Evolutionary conservation across 1,140 invertebrate genomes (phyloP).

Genomic region (Micrasema longulum): DNA sequence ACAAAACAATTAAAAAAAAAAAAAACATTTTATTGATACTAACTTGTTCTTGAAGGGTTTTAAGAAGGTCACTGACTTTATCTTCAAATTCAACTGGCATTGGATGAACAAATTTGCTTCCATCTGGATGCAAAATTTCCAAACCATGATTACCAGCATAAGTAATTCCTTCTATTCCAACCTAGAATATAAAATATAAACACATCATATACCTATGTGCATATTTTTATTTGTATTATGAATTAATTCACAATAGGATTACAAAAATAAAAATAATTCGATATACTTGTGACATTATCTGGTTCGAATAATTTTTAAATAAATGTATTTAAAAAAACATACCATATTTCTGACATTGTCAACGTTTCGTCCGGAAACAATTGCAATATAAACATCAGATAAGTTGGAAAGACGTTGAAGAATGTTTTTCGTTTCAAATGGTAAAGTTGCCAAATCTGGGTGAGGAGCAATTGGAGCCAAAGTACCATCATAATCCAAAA

Average conservation of each 20-base stretch:
- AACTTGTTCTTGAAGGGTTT: conserved; percentile 84
- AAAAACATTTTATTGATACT: conserved; percentile 38
- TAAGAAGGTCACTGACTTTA: conserved; percentile 82
- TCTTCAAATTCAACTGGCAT: conserved; percentile 88
- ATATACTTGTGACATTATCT: background rate
- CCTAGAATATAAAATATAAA: no score
- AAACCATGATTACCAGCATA: conserved; percentile 92
- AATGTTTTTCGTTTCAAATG: conserved; percentile 86
- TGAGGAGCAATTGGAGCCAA: conserved; percentile 89
- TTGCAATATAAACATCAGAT: conserved; percentile 88
- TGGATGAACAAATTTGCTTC: conserved; percentile 90
- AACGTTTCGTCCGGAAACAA: conserved; percentile 88
- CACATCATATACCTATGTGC: no score
- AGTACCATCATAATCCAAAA: conserved; percentile 92
- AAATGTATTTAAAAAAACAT: conserved; percentile 47
- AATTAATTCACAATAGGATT: no score
- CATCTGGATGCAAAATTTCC: conserved; percentile 90
- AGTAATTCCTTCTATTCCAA: conserved; percentile 89
- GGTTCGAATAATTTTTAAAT: conserved; percentile 15
- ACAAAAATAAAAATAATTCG: background rate
- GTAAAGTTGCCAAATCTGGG: conserved; percentile 87
- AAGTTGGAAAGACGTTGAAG: conserved; percentile 87
- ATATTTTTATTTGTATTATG: no score
- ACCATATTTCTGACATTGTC: conserved; percentile 91
- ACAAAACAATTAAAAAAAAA: no score